Evolutionary conservation across 1,140 invertebrate genomes (phyloP).

Genomic region (Panagrolaimus sp.): DNA sequence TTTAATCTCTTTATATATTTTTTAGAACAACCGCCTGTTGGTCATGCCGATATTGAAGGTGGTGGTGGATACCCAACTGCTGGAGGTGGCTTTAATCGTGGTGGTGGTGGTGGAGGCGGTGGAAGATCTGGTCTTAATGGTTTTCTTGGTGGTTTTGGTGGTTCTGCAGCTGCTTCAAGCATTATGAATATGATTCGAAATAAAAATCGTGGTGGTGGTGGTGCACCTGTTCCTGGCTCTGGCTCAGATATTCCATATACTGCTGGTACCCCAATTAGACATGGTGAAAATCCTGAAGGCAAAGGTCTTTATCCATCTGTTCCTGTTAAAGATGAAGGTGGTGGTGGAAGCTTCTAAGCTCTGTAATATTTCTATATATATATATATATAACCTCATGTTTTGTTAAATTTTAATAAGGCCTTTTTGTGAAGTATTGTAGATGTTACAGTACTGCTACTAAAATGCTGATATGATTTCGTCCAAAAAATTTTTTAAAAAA

Average conservation of each 20-base stretch:
- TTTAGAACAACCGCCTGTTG: not conserved
- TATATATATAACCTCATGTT: too few relatives aligned
- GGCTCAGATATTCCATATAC: not conserved
- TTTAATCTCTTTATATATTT: too few relatives aligned
- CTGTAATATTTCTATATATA: too few relatives aligned
- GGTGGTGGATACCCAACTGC: slow-evolving; percentile 9
- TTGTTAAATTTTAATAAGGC: too few relatives aligned
- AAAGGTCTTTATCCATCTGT: not conserved
- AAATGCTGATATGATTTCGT: too few relatives aligned
- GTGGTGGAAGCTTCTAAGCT: not conserved
- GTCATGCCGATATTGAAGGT: not conserved
- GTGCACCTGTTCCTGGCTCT: not conserved
- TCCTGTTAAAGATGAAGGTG: slow-evolving; percentile 10
- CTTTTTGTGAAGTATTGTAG: too few relatives aligned
- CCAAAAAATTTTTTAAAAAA: too few relatives aligned
- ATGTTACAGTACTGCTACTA: too few relatives aligned
- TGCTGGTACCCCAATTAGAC: not conserved
- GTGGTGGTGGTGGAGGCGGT: not conserved
- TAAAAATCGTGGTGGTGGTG: not conserved
- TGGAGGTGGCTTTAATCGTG: not conserved
- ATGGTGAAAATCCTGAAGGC: not conserved
- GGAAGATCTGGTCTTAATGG: not conserved
- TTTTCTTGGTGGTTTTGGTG: not conserved
- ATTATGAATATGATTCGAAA: not conserved
- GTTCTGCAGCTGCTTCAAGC: not conserved